Evolutionary conservation across 2,113 vertebrate species (phyloP), one percentile per base, ranked within the genome.

Genomic region (Dermatemys mawii): DNA sequence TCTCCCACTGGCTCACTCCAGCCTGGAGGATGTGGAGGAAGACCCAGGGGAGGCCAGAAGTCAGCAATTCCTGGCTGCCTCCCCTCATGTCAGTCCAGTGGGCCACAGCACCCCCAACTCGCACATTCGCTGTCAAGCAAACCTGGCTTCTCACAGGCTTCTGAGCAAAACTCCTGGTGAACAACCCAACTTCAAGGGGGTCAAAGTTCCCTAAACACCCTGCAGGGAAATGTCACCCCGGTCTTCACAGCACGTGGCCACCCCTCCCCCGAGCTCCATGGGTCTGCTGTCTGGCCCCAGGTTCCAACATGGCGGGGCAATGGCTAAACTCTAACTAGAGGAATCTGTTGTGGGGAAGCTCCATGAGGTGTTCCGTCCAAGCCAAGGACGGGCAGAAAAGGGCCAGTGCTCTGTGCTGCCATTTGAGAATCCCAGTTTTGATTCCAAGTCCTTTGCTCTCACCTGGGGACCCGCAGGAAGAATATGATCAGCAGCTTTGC

Each of bases 131-230:
- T 73, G 41, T 35, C 7, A 10, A 32, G 11, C 0, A 1, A n/a
- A 29, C 35, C 63, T 81, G 1, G 3, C 7, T 63, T 35, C 57
- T 41, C 0, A 0, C 44, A 57, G 63, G 24, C 3, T 48, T 53
- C 0, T 0, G 22, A 46, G 48, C 54, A 48, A 46, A 63, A 32
- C 22, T 19, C 22, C 12, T 1, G 0, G n/a, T 5, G 78, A 81
- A 32, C 0, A 3, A n/a, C n/a, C 50, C 35, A 44, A 3, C 0
- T 0, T 44, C 53, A 4, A 75, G 29, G 1, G 0, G n/a, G 16
- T 63, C 63, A 22, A 75, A 51, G 53, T 22, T 22, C 38, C 24
- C 14, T 7, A 26, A 75, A 75, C 41, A 44, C 78, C 10, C 48
- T 11, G 32, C 46, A 78, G 76, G 12, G 46, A 49, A 46, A 21